Conservation (phyloP, 2,888 invertebrate genomes). For the Cephus sareptanus region DNA sequence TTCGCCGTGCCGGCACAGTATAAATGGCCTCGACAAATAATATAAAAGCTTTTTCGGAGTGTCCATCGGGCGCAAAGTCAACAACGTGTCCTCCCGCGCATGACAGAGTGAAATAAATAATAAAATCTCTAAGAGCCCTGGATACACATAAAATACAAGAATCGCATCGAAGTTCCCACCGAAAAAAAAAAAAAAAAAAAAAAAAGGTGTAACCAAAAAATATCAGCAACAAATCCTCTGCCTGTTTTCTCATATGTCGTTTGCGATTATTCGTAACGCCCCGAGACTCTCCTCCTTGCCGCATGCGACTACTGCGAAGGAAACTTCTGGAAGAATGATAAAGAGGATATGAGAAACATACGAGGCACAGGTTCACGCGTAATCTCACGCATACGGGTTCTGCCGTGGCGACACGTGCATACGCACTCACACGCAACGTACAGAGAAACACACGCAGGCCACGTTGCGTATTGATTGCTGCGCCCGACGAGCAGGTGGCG, state of each 20-base stretch:
- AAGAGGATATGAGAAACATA: neutral
- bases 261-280: neutral
- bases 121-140: neutral
- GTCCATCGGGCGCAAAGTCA: neutral
- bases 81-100: neutral
- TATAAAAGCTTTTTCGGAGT: neutral
- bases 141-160: neutral
- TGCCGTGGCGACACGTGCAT: conserved; percentile 50
- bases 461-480: conserved; percentile 45
- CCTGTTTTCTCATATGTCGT: neutral
- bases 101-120: neutral
- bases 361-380: neutral
- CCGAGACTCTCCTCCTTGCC: accelerated
- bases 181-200: no score
- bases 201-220: neutral
- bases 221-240: neutral
- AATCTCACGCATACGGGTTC: conserved; percentile 12
- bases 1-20: neutral
- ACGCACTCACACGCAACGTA: conserved; percentile 24
- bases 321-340: neutral
- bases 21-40: neutral
- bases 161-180: no score
- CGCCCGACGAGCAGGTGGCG: conserved; percentile 41
- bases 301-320: no score
- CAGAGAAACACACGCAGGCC: conserved; percentile 16